Conservation (phyloP, 2,797 vertebrate species). For the Darevskia mixta region DNA sequence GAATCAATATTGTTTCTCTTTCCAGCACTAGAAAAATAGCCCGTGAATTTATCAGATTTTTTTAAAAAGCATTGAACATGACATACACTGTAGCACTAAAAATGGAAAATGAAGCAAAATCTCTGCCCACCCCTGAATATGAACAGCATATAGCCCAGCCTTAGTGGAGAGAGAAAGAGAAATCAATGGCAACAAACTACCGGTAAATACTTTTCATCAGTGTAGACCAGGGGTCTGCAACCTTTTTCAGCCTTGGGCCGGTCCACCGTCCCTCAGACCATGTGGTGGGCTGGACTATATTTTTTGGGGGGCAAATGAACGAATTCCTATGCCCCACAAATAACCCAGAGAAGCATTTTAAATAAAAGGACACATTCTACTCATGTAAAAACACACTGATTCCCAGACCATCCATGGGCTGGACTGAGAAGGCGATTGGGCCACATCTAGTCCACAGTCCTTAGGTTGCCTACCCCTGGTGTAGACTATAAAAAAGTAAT, state of each 20-base stretch:
- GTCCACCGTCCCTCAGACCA: too few relatives aligned
- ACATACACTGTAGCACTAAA: background rate
- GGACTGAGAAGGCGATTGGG: too few relatives aligned
- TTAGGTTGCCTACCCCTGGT: too few relatives aligned
- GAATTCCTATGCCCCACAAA: too few relatives aligned
- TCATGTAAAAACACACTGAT: too few relatives aligned
- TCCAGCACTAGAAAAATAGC: background rate
- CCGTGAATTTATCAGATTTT: background rate
- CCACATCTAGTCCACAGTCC: too few relatives aligned
- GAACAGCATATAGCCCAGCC: background rate
- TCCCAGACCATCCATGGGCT: too few relatives aligned
- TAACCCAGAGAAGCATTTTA: too few relatives aligned
- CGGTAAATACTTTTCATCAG: background rate
- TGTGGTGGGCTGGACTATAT: too few relatives aligned
- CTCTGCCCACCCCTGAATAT: background rate
- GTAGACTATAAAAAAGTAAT: background rate
- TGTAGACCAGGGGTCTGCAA: background rate
- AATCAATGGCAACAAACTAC: background rate
- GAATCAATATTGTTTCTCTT: background rate
- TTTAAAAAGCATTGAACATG: background rate
- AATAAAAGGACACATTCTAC: too few relatives aligned
- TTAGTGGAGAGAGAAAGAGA: background rate
- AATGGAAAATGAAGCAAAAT: background rate
- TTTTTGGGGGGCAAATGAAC: too few relatives aligned
- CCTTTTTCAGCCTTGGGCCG: too few relatives aligned